Percentiles rank a stretch among this genome's conserved stretches.
Conservation (phyloP, 1,140 invertebrate genomes). For the Temnothorax longispinosus region DNA sequence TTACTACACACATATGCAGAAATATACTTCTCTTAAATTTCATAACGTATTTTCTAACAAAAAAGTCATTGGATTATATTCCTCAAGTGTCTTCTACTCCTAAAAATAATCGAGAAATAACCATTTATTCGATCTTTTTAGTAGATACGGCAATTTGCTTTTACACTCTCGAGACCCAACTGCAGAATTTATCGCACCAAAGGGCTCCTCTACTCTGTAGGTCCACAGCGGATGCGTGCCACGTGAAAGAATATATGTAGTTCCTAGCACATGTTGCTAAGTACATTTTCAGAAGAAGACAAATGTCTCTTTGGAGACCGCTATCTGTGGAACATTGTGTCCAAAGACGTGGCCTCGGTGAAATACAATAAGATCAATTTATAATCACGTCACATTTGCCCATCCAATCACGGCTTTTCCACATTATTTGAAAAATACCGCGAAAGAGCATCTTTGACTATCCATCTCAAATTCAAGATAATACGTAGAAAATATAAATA, state of each 20-base stretch:
- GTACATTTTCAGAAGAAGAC: conserved; percentile 14
- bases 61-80: background rate
- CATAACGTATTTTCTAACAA: background rate
- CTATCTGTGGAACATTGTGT: conserved; percentile 33
- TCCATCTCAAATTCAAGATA: background rate
- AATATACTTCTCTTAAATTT: background rate
- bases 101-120: background rate
- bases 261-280: conserved; percentile 39
- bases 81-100: background rate
- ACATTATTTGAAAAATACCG: background rate
- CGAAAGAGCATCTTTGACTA: background rate
- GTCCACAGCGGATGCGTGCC: conserved; percentile 36
- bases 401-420: background rate
- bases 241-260: conserved; percentile 35
- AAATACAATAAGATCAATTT: conserved; percentile 5
- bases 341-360: conserved; percentile 12
- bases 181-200: conserved; percentile 54
- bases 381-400: background rate
- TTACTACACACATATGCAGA: background rate
- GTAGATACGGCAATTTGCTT: background rate
- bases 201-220: conserved; percentile 24
- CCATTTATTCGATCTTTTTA: background rate
- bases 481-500: background rate
- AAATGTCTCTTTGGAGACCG: conserved; percentile 60
- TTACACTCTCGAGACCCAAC: background rate